phyloP scores from a whole-genome alignment of 1,140 invertebrate genomes.

The Lanistes nyassanus region DNA sequence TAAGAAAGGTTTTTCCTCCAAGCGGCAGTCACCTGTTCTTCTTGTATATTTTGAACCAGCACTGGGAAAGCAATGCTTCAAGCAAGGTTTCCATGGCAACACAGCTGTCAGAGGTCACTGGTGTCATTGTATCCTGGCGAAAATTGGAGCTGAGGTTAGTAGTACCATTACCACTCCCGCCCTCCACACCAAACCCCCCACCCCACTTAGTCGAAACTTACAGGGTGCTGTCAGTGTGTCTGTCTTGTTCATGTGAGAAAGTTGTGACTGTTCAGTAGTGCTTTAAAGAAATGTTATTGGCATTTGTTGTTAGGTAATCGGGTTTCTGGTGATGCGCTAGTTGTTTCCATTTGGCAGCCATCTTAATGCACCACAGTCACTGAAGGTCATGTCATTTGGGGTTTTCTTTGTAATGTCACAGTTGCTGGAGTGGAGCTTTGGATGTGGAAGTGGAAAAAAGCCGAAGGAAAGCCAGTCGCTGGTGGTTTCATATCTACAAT shows the following conservation, averaged over 20 bases:
- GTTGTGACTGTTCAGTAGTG: background rate
- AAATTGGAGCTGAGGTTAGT: conserved; percentile 82
- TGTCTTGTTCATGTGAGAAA: background rate
- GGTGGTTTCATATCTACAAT: conserved; percentile 90
- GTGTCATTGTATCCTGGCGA: conserved; percentile 90
- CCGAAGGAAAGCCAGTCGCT: conserved; percentile 73
- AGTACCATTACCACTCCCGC: conserved; percentile 4
- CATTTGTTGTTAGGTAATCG: background rate
- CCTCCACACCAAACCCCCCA: too few relatives aligned
- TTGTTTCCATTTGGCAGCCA: conserved; percentile 14
- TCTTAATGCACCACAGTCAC: background rate
- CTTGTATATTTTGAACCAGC: conserved; percentile 71
- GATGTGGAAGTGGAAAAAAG: conserved; percentile 70
- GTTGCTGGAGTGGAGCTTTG: conserved; percentile 65
- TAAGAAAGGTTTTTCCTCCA: too few relatives aligned
- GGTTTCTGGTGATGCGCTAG: background rate
- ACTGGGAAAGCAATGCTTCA: conserved; percentile 94
- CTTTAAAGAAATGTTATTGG: background rate
- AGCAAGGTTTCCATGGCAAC: conserved; percentile 83
- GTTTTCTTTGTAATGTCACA: conserved; percentile 43
- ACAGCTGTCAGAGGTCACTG: conserved; percentile 77
- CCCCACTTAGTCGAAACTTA: too few relatives aligned
- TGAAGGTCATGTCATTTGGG: background rate
- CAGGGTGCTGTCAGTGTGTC: too few relatives aligned
- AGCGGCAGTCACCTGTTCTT: too few relatives aligned